Conservation (phyloP, 2,888 invertebrate genomes). For the Scaptomyza parva region DNA sequence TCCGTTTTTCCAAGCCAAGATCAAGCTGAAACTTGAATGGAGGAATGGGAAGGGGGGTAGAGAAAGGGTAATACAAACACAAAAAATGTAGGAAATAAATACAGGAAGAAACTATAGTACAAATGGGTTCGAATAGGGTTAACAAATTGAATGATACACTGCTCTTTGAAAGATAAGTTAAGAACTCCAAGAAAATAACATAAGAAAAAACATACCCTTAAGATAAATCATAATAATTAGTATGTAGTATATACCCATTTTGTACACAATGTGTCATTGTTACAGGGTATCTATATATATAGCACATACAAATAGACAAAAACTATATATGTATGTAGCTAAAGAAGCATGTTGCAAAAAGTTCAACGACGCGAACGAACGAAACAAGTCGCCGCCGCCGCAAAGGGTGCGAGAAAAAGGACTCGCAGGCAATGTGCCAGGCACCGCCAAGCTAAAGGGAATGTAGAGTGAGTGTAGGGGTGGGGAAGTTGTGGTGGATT, state of each 20-base stretch:
- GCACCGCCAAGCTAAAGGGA: neutral
- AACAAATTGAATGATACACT: conserved; percentile 2
- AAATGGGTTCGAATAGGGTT: neutral
- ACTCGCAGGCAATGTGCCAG: conserved; percentile 13
- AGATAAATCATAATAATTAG: neutral
- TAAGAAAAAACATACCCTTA: neutral
- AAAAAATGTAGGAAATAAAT: conserved; percentile 31
- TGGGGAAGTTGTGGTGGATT: conserved; percentile 3
- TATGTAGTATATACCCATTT: neutral
- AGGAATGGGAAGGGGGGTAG: too few species aligned
- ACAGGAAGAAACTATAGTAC: conserved; percentile 7
- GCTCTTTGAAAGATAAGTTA: neutral
- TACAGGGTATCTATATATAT: neutral
- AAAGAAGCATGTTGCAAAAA: conserved; percentile 66
- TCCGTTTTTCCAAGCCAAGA: conserved; percentile 54
- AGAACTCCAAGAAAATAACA: neutral
- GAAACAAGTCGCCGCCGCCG: conserved; percentile 40
- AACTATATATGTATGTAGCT: neutral
- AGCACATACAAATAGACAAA: too few species aligned
- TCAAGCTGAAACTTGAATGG: conserved; percentile 13
- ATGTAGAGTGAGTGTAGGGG: neutral
- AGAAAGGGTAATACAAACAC: neutral
- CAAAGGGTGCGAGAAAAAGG: conserved; percentile 38
- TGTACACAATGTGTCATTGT: neutral
- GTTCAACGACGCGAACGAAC: conserved; percentile 73